These are phyloP conservation scores for Diuraphis noxia DNA, from an alignment of 1,140 invertebrate genomes.

Conservation along the genomic window DNA sequence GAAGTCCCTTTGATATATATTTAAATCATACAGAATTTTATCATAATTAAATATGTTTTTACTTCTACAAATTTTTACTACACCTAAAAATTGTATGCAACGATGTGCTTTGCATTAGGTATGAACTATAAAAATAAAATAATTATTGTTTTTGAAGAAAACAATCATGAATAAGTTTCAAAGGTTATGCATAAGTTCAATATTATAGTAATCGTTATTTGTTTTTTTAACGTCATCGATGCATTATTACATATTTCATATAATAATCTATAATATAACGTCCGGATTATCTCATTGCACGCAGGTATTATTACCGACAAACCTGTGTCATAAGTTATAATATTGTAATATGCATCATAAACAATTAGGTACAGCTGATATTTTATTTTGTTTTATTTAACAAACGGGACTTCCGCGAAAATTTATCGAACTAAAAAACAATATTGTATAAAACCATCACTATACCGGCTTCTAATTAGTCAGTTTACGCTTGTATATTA, in stretches of 20 bases:
- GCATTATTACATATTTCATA: background rate
- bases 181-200: background rate
- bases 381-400: background rate
- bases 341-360: no score
- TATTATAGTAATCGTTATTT: background rate
- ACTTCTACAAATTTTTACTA: background rate
- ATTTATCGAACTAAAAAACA: background rate
- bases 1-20: background rate
- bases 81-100: background rate
- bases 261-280: background rate
- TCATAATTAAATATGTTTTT: background rate
- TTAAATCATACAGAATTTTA: background rate
- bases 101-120: background rate
- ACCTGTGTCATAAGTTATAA: background rate
- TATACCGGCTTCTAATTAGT: background rate
- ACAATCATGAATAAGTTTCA: background rate
- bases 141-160: background rate
- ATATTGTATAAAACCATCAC: background rate
- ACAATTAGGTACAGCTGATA: background rate
- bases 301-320: background rate
- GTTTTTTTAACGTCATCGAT: background rate
- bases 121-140: background rate
- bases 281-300: background rate
- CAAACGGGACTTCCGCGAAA: background rate
- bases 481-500: background rate